phyloP scores from a whole-genome alignment of 2,888 invertebrate species.

The Merodon equestris region DNA sequence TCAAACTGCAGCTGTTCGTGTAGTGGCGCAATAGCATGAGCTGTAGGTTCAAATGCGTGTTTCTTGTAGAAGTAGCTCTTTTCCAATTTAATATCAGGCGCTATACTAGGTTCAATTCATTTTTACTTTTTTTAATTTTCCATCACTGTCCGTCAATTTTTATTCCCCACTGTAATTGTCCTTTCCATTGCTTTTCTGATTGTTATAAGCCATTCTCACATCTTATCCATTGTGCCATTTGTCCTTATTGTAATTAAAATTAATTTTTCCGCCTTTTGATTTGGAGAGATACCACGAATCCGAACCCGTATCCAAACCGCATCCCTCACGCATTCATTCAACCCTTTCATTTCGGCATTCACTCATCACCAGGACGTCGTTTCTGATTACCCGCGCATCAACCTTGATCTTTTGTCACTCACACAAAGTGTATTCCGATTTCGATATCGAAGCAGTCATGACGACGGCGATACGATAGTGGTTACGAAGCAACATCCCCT shows the following conservation, averaged over 20 bases:
- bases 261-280: slow-evolving; percentile 54
- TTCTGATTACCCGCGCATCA: slow-evolving; percentile 50
- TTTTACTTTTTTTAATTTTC: too few relatives aligned
- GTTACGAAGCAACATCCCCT: too few relatives aligned
- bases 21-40: too few relatives aligned
- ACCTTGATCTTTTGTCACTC: slow-evolving; percentile 61
- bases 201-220: not conserved
- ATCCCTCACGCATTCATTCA: slow-evolving; percentile 11
- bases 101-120: too few relatives aligned
- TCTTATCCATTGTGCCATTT: slow-evolving; percentile 40
- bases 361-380: slow-evolving; percentile 4
- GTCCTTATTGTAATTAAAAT: slow-evolving; percentile 64
- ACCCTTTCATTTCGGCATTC: slow-evolving; percentile 24
- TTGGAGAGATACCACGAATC: slow-evolving; percentile 10
- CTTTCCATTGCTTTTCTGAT: too few relatives aligned
- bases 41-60: too few relatives aligned
- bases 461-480: too few relatives aligned
- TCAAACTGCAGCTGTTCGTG: too few relatives aligned
- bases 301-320: slow-evolving; percentile 5
- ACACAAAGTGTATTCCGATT: slow-evolving; percentile 10
- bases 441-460: too few relatives aligned
- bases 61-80: too few relatives aligned
- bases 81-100: too few relatives aligned
- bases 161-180: slow-evolving; percentile 26
- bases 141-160: not conserved